A percentile compares a stretch with the other conserved stretches of the same genome.
phyloP scores from a whole-genome alignment of 2,888 invertebrate genomes.

The Parthenolecanium corni region DNA sequence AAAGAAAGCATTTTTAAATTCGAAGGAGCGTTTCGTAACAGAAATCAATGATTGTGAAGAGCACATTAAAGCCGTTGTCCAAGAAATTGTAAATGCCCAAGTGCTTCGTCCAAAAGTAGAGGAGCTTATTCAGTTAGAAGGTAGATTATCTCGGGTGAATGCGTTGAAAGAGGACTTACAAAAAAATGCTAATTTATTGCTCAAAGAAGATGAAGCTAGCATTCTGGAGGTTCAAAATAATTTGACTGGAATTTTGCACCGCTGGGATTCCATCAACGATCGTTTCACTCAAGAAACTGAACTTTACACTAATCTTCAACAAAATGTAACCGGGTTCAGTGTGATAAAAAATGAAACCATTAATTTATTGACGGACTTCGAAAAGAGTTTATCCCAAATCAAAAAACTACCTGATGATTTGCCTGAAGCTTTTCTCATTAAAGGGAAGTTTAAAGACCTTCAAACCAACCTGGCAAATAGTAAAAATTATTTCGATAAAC shows the following conservation, averaged over 20 bases:
- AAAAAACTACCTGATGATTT: conserved; percentile 54
- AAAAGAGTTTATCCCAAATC: background rate
- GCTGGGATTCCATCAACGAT: conserved; percentile 16
- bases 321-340: conserved; percentile 2
- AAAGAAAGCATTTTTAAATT: conserved; percentile 5
- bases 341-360: conserved; percentile 14
- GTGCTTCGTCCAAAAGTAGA: background rate
- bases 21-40: background rate
- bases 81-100: background rate
- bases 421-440: conserved; percentile 55
- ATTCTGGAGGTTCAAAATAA: conserved; percentile 8
- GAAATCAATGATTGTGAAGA: conserved; percentile 6
- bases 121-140: conserved; percentile 6
- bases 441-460: conserved; percentile 64
- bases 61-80: background rate
- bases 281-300: conserved; percentile 13
- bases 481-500: conserved; percentile 61
- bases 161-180: conserved; percentile 15
- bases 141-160: conserved; percentile 1
- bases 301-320: conserved; percentile 11
- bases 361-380: conserved; percentile 7
- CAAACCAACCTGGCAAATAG: conserved; percentile 62
- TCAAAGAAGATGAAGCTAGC: conserved; percentile 19
- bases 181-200: conserved; percentile 7
- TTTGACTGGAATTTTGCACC: background rate